Conservation (phyloP, 2,888 invertebrate species). For the Sipha maydis region DNA sequence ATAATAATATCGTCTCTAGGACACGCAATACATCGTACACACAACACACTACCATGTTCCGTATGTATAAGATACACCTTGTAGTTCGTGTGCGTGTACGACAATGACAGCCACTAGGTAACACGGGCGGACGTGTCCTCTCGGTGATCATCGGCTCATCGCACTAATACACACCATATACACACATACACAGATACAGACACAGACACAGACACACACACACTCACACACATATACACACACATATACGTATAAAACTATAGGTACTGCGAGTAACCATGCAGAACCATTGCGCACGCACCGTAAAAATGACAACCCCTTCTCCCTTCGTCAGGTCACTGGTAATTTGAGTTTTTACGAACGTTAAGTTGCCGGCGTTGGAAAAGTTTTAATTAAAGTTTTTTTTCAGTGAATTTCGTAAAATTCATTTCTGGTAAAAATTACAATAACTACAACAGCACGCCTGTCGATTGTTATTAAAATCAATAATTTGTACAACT, state of each 20-base stretch:
- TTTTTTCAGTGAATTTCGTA: constrained; percentile 1
- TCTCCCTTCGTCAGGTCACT: not conserved
- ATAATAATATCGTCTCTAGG: constrained; percentile 53
- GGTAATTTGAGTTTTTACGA: constrained; percentile 15
- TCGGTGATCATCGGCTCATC: constrained; percentile 61
- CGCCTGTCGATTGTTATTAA: not conserved
- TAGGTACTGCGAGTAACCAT: constrained; percentile 38
- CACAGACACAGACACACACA: not conserved
- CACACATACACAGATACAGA: not conserved
- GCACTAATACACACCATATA: constrained; percentile 21
- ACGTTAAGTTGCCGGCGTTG: not conserved
- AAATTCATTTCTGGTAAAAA: not conserved
- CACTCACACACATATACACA: not conserved
- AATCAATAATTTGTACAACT: not conserved
- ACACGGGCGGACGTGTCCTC: constrained; percentile 56
- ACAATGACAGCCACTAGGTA: constrained; percentile 26
- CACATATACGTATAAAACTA: not conserved
- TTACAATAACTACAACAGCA: not conserved
- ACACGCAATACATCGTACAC: constrained; percentile 39
- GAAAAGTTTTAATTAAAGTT: not conserved
- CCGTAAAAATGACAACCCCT: constrained; percentile 60
- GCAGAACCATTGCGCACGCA: constrained; percentile 57
- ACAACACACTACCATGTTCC: not conserved
- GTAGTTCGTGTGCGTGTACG: not conserved
- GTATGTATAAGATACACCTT: not conserved